Evolutionary conservation across 2,888 invertebrate species (phyloP), one percentile per base, ranked within the genome.

Genomic region (Drosophila macrospina): DNA sequence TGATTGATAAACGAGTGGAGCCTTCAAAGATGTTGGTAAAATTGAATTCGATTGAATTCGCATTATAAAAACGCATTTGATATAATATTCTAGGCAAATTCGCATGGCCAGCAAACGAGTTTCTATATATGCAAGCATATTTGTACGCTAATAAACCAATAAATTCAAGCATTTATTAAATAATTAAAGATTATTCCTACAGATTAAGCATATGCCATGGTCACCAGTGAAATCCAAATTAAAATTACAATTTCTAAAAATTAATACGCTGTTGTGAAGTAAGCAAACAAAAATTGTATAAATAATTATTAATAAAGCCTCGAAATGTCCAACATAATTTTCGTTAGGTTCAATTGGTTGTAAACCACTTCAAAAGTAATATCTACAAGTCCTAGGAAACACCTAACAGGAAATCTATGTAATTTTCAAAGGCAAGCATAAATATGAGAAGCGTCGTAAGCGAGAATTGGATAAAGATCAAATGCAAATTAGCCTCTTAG

Each of bases 401-500:
- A 68, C 26, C 67, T 59, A 62, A 78, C 71, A 69, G 52, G 47
- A 71, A 70, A 70, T 68, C 62, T 54, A 65, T 61, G 69, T 44
- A 57, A 62, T 50, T 59, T 44, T 64, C 16, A 56, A 44, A 32
- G 37, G 55, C 54, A 64, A 65, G 60, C 51, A 66, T 64, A 63
- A 63, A 52, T 59, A 51, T 37, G 37, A 39, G 13, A 36, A 52
- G 34, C 50, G 51, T 48, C 59, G n/a, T 26, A 37, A 48, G 60
- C 62, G 45, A 57, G 51, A 60, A 73, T 62, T 70, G 42, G 51
- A 63, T 55, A 63, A 44, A 69, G 75, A 74, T 80, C 78, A 79
- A 78, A 87, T 85, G 78, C 86, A 74, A 89, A 78, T 86, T 91
- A 91, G 91, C 90, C 91, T 91, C 90, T 91, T 91, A 91, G 91